Conservation (phyloP, 2,888 invertebrate species). For the Brachyopa scutellaris region DNA sequence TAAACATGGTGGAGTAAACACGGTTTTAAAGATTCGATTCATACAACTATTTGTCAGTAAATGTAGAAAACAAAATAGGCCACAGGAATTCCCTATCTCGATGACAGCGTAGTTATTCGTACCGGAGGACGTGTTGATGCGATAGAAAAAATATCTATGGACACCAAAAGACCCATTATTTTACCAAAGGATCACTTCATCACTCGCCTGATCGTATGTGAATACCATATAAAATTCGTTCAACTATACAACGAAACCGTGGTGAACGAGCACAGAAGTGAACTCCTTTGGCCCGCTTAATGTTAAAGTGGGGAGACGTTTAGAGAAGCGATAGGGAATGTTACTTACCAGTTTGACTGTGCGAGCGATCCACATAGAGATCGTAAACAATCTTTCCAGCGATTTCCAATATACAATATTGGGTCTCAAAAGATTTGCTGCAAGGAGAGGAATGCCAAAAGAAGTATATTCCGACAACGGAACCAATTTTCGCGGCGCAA, state of each 20-base stretch:
- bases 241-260: conserved; percentile 43
- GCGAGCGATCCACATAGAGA: conserved; percentile 39
- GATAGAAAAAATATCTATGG: conserved; percentile 22
- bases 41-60: neutral
- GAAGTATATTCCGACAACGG: conserved; percentile 56
- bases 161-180: conserved; percentile 46
- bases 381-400: conserved; percentile 23
- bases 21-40: neutral
- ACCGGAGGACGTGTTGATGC: conserved; percentile 44
- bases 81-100: conserved; percentile 8
- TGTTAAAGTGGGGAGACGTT: no score
- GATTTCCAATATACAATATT: conserved; percentile 57
- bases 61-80: neutral
- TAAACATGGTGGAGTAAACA: neutral
- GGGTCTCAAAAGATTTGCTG: conserved; percentile 36
- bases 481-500: conserved; percentile 55
- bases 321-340: no score
- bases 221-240: conserved; percentile 36
- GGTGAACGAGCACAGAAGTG: no score
- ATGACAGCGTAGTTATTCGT: conserved; percentile 20
- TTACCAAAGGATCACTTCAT: conserved; percentile 35
- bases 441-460: conserved; percentile 39
- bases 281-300: no score
- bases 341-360: conserved; percentile 54
- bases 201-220: conserved; percentile 23